Base-by-base conservation (phyloP, 2,888 invertebrate genomes). In the Hypselothyrea guttata region DNA sequence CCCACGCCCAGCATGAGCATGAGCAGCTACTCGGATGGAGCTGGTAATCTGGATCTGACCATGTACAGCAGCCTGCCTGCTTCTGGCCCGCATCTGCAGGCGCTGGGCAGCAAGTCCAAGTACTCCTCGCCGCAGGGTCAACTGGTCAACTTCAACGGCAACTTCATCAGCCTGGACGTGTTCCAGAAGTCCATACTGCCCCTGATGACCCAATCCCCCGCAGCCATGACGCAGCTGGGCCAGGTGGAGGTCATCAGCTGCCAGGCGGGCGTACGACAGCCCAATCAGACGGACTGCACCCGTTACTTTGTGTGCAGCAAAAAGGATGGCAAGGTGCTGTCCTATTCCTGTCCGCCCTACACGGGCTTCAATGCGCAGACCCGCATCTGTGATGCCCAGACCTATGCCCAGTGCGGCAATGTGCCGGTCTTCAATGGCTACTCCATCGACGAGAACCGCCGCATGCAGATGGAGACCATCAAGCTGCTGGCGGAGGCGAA, bases 261-360 rank as follows among this genome's bases (percentile, higher is more conserved):
- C 54, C 88, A 88, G 13, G 66, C 87, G 7, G 91, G 90, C 0
- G 82, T 91, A 3, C 88, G 91, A 1, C 88, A 91, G 31, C 88
- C 91, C 1, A 91, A 91, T 71, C 70, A 59, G n/a, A 91, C 91
- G 0, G 91, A 91, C 49, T 91, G 92, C 58, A 89, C 88, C 1
- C 91, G 88, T 22, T 91, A 92, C 62, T 92, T 91, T 63, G 90
- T 90, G 0, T 91, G 91, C 69, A 90, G 91, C 65, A 89, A 89
- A 18, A 89, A 88, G 60, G 89, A 88, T 45, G 89, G 90, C 5
- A 87, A 86, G 27, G 86, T 91, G 0, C 71, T 89, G 4, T 89
- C 90, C 12, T 91, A 91, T 69, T 86, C 89, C 1, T 91, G 91
- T 63, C 91, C 92, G 0, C 83, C 87, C 1, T 90, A 88, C 34